phyloP scores from a whole-genome alignment of 2,113 vertebrate species.

The Rafetus swinhoei region DNA sequence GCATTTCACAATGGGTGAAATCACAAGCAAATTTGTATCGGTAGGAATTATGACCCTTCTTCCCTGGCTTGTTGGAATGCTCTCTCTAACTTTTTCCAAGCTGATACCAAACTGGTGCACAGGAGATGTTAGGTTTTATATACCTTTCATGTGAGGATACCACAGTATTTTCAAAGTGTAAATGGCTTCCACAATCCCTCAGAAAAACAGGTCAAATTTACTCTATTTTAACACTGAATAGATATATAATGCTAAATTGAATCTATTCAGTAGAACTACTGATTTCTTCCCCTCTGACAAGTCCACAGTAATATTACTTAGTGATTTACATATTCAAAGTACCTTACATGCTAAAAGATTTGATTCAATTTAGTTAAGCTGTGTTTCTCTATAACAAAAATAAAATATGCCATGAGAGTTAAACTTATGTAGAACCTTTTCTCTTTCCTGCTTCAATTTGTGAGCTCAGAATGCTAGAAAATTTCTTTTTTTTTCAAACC shows the following conservation, averaged over 20 bases:
- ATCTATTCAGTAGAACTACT: not conserved
- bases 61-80: not conserved
- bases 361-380: not conserved
- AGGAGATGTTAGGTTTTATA: not conserved
- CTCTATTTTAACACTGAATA: not conserved
- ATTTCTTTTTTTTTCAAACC: not conserved
- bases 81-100: not conserved
- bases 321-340: not conserved
- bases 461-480: not conserved
- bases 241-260: not conserved
- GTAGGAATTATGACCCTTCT: not conserved
- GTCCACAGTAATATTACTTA: not conserved
- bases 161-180: not conserved
- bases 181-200: not conserved
- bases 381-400: not conserved
- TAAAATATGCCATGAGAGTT: not conserved
- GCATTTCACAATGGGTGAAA: not conserved
- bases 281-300: not conserved
- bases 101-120: not conserved
- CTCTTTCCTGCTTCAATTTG: not conserved
- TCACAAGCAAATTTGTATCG: not conserved
- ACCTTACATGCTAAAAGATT: not conserved
- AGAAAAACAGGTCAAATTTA: not conserved
- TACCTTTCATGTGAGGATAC: not conserved
- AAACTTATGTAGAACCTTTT: not conserved